phyloP scores from a whole-genome alignment of 2,113 vertebrate genomes.

The Grammomys dolichurus region DNA sequence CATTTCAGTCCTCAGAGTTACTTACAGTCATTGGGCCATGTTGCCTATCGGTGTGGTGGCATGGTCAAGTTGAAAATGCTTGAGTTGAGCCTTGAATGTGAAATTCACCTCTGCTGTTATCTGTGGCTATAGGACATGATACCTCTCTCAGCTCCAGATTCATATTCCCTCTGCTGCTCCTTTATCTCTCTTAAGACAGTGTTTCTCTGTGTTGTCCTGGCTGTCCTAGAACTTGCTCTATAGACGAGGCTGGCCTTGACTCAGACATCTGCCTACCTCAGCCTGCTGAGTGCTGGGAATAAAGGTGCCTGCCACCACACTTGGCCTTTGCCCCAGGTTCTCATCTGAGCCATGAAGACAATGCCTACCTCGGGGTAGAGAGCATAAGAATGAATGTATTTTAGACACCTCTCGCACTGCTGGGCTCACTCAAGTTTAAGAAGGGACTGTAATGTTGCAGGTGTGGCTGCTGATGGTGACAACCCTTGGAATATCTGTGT shows the following conservation, averaged over 20 bases:
- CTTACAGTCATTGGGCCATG: neutral
- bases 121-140: neutral
- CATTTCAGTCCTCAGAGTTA: neutral
- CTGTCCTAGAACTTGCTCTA: neutral
- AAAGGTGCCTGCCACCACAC: too few species aligned
- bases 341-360: neutral
- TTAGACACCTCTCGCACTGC: neutral
- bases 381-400: neutral
- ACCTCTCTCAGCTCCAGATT: neutral
- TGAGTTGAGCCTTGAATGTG: neutral
- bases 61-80: conserved; percentile 15
- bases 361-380: neutral
- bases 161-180: neutral
- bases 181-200: neutral
- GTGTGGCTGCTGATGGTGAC: neutral
- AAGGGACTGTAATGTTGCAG: neutral
- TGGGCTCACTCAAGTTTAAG: neutral
- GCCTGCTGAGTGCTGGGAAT: neutral
- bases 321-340: neutral
- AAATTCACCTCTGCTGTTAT: neutral
- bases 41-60: neutral
- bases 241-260: neutral
- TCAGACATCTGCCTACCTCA: neutral
- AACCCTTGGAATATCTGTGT: neutral
- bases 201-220: neutral